Evolutionary conservation across 2,888 invertebrate genomes (phyloP).

Genomic region (Augochlorella aurata): DNA sequence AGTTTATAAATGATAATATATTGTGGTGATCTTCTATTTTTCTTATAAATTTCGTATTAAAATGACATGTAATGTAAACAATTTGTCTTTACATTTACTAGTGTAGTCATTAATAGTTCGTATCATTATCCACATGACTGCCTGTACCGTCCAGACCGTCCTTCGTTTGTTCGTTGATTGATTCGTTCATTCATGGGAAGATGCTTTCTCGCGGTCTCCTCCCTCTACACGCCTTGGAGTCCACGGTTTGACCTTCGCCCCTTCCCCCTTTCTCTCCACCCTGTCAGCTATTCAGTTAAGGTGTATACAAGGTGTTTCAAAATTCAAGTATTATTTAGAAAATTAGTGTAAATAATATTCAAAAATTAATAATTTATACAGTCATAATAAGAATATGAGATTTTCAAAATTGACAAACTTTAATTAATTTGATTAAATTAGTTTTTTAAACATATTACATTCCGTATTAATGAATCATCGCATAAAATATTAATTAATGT

Average conservation of each 20-base stretch:
- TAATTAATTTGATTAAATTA: neutral
- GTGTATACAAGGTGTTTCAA: slow-evolving; percentile 56
- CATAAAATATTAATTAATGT: neutral
- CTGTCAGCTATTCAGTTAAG: slow-evolving; percentile 62
- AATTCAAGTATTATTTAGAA: slow-evolving; percentile 8
- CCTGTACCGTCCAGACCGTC: slow-evolving; percentile 45
- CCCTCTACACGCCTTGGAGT: slow-evolving; percentile 49
- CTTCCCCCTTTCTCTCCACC: slow-evolving; percentile 46
- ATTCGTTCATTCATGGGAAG: slow-evolving; percentile 72
- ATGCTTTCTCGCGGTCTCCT: slow-evolving; percentile 64
- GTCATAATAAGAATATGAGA: neutral
- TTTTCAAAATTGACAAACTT: neutral
- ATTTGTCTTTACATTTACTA: neutral
- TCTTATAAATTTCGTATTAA: neutral
- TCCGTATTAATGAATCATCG: neutral
- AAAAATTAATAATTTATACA: neutral
- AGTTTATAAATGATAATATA: neutral
- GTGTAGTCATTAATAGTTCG: slow-evolving; percentile 21
- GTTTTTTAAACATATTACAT: neutral
- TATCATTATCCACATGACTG: slow-evolving; percentile 43
- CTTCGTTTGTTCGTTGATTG: slow-evolving; percentile 67
- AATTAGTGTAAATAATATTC: neutral
- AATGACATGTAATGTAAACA: neutral
- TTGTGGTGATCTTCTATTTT: neutral
- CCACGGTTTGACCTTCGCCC: slow-evolving; percentile 65